These are phyloP conservation scores for Cyclina sinensis DNA, from an alignment of 1,140 invertebrate species.

Conservation along the genomic window DNA sequence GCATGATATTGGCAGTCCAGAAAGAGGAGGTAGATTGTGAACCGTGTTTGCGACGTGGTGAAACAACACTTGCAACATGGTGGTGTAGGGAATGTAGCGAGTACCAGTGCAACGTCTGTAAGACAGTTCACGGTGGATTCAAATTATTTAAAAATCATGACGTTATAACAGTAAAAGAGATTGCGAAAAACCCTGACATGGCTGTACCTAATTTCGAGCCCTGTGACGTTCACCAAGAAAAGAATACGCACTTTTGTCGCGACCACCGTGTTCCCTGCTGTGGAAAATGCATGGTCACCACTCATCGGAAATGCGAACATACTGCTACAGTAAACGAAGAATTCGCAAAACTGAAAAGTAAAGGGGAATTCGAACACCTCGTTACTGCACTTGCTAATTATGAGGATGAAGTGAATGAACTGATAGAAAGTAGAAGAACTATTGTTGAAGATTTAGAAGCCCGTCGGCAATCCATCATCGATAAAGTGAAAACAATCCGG, in stretches of 20 bases:
- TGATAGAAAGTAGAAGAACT: constrained; percentile 46
- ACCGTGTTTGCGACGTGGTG: constrained; percentile 46
- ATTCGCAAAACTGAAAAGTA: constrained; percentile 36
- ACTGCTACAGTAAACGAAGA: constrained; percentile 49
- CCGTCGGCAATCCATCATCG: constrained; percentile 20
- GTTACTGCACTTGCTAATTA: not conserved
- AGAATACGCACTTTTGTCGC: constrained; percentile 55
- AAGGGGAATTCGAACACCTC: constrained; percentile 20
- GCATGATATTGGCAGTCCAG: constrained; percentile 51
- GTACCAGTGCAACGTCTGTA: constrained; percentile 62
- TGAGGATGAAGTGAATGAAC: constrained; percentile 12
- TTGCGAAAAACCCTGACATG: constrained; percentile 57
- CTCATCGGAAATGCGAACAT: constrained; percentile 56
- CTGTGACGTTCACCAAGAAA: constrained; percentile 57
- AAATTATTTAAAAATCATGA: constrained; percentile 58
- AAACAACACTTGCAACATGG: constrained; percentile 53
- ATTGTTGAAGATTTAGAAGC: constrained; percentile 51
- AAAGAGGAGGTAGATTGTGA: constrained; percentile 56
- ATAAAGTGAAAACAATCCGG: constrained; percentile 46
- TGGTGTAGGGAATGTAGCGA: constrained; percentile 67
- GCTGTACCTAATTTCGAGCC: constrained; percentile 57
- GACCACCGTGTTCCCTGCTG: constrained; percentile 58
- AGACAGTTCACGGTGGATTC: constrained; percentile 61
- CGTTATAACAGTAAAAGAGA: constrained; percentile 54
- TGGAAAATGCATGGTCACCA: constrained; percentile 26